These are phyloP conservation scores for Drosophila teissieri DNA, from an alignment of 1,140 invertebrate genomes.

Conservation along the genomic window DNA sequence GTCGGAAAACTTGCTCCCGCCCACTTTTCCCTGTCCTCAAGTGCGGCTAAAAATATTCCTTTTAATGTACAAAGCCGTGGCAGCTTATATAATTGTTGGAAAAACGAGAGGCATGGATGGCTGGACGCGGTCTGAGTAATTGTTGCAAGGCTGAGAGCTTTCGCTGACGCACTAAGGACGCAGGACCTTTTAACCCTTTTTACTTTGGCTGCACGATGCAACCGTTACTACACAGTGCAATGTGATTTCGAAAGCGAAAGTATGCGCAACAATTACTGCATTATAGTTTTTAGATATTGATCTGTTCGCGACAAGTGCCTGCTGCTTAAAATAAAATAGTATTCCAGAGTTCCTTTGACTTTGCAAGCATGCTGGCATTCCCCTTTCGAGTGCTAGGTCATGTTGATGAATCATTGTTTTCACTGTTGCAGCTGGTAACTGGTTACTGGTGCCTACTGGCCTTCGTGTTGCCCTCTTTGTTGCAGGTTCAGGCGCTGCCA, in stretches of 20 bases:
- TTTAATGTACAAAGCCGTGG: conserved; percentile 1
- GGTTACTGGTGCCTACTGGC: conserved; percentile 3
- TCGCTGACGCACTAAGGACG: conserved; percentile 28
- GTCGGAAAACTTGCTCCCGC: conserved; percentile 13
- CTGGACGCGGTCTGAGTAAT: conserved; percentile 24
- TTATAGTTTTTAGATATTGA: no score
- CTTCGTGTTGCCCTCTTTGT: conserved; percentile 29
- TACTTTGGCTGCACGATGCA: background rate
- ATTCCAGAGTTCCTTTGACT: no score
- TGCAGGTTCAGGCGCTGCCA: conserved; percentile 32
- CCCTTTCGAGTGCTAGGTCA: no score
- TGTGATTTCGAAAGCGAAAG: background rate
- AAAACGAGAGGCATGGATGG: conserved; percentile 14
- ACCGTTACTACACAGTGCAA: background rate
- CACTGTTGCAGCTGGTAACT: background rate
- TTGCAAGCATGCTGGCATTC: no score
- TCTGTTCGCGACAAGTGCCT: no score
- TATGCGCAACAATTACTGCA: no score
- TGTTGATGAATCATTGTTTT: background rate
- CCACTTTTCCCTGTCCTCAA: background rate
- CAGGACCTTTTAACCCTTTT: background rate
- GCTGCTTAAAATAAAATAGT: no score
- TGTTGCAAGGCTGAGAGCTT: conserved; percentile 17
- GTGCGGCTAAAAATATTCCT: conserved; percentile 13
- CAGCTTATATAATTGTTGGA: conserved; percentile 44